Evolutionary conservation across 2,888 invertebrate genomes (phyloP).

Genomic region (Drosophila testacea): DNA sequence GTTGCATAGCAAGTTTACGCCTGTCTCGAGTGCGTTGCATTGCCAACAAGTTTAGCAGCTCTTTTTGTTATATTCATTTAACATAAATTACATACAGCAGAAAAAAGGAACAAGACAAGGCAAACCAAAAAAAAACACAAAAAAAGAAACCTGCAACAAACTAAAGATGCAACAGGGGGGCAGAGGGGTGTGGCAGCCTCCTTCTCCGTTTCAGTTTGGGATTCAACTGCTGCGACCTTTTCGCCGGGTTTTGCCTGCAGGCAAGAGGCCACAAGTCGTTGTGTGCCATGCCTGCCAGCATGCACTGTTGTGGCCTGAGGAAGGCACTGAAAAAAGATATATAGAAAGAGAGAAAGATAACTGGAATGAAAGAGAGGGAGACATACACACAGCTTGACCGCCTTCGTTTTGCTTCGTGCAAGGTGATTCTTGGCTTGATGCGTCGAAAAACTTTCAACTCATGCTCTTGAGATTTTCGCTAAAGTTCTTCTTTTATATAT

Average conservation of each 20-base stretch:
- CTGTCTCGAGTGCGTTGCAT: conserved; percentile 62
- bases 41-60: conserved; percentile 75
- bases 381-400: conserved; percentile 53
- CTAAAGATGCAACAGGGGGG: not conserved
- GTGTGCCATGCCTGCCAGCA: conserved; percentile 39
- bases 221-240: conserved; percentile 51
- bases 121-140: not conserved
- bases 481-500: conserved; percentile 24
- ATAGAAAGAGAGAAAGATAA: conserved; percentile 1
- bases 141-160: conserved; percentile 38
- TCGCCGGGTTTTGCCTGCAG: conserved; percentile 47
- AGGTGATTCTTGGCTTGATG: conserved; percentile 76
- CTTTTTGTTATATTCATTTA: conserved; percentile 82
- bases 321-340: conserved; percentile 3
- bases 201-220: conserved; percentile 7
- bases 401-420: conserved; percentile 53
- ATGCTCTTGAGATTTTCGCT: conserved; percentile 72
- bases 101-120: conserved; percentile 2
- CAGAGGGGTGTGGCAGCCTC: not conserved
- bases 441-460: conserved; percentile 78
- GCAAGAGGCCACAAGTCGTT: conserved; percentile 54
- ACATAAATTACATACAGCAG: conserved; percentile 79
- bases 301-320: conserved; percentile 20
- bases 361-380: conserved; percentile 1
- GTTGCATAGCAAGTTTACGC: conserved; percentile 75